phyloP scores from a whole-genome alignment of 1,140 invertebrate genomes.

The Bombus huntii region DNA sequence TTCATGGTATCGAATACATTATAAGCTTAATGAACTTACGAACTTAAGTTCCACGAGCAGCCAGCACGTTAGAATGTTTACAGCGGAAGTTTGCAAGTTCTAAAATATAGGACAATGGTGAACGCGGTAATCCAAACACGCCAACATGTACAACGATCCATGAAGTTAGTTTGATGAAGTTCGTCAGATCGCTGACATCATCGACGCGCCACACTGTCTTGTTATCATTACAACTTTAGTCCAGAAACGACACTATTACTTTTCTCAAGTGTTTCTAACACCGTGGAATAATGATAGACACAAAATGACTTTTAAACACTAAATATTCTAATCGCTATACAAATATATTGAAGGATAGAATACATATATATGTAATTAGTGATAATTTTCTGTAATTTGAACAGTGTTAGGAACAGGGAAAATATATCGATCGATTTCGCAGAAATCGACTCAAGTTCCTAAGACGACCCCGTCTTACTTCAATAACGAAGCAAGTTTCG shows the following conservation, averaged over 20 bases:
- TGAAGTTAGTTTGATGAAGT: neutral
- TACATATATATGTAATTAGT: no score
- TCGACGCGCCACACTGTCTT: no score
- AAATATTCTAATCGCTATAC: no score
- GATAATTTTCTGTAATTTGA: no score
- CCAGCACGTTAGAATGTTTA: neutral
- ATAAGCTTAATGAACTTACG: neutral
- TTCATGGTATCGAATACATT: neutral
- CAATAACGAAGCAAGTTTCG: slow-evolving; percentile 65
- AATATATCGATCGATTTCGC: neutral
- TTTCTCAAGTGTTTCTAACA: no score
- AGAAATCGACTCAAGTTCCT: slow-evolving; percentile 29
- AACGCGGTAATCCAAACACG: neutral
- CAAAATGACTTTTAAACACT: no score
- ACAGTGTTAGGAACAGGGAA: no score
- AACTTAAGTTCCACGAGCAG: neutral
- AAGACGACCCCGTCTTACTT: slow-evolving; percentile 49
- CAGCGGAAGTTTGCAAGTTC: neutral
- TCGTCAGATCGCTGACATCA: neutral
- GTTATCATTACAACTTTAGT: no score
- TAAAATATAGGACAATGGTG: neutral
- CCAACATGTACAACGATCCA: neutral
- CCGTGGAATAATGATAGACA: neutral
- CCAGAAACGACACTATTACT: no score
- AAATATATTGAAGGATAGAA: no score